Evolutionary conservation across 92 coral and sea anemone genomes (phyloP).

Genomic region (Porites divaricata): DNA sequence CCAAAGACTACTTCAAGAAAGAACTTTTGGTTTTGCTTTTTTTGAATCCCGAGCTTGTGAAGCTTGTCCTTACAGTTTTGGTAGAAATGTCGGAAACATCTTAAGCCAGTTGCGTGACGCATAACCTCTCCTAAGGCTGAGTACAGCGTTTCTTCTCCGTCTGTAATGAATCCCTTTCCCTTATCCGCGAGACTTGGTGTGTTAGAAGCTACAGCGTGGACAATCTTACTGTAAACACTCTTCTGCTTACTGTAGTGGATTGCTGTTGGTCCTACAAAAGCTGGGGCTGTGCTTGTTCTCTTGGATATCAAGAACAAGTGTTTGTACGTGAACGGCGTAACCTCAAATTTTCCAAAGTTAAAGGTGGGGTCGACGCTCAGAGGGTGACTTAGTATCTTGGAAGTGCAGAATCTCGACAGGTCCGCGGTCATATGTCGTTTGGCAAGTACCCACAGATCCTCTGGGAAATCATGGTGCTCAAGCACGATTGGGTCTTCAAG

Average conservation of each 20-base stretch:
- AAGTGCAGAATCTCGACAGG: slow-evolving; percentile 50
- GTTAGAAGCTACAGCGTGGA: slow-evolving; percentile 23
- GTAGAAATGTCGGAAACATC: slow-evolving; percentile 49
- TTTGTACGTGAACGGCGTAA: slow-evolving; percentile 6
- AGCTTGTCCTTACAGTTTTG: slow-evolving; percentile 43
- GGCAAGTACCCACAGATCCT: slow-evolving; percentile 59
- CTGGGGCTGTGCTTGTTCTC: slow-evolving; percentile 30
- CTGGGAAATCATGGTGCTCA: slow-evolving; percentile 55
- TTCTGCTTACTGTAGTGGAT: slow-evolving; percentile 46
- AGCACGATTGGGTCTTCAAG: slow-evolving; percentile 47
- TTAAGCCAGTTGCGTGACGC: slow-evolving; percentile 26
- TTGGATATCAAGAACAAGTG: slow-evolving; percentile 26
- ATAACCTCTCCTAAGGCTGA: slow-evolving; percentile 33
- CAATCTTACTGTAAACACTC: slow-evolving; percentile 35
- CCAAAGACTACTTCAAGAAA: slow-evolving; percentile 49
- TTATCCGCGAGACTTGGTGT: slow-evolving; percentile 38
- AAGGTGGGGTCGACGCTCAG: slow-evolving; percentile 71
- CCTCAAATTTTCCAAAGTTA: slow-evolving; percentile 59
- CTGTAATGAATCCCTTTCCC: slow-evolving; percentile 40
- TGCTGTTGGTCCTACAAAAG: slow-evolving; percentile 45
- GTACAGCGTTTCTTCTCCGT: slow-evolving; percentile 46
- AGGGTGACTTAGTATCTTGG: slow-evolving; percentile 38
- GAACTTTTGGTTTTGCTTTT: slow-evolving; percentile 30
- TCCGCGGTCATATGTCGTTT: slow-evolving; percentile 43
- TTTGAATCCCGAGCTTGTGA: slow-evolving; percentile 36